Base-by-base conservation (phyloP, 2,888 invertebrate genomes). In the Cataglyphis altisquamis region DNA sequence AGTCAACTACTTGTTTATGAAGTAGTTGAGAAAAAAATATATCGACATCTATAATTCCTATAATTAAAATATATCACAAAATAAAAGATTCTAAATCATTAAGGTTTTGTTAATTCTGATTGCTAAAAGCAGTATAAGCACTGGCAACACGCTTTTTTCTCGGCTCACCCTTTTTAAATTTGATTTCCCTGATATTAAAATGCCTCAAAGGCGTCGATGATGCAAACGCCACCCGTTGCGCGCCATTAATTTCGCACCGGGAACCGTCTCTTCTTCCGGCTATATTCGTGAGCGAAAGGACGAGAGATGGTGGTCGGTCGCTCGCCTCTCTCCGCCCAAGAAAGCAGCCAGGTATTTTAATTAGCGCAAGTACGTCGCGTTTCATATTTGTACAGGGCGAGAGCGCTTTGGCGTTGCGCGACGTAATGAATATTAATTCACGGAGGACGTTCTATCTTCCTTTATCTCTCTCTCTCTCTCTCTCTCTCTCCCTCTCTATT, bases 391-490 rank as follows among this genome's bases (percentile, higher is more conserved):
- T 88, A 87, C 86, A 80, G 84, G 72, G 78, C 88, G 60, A 84
- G 83, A 85, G 84, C 81, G 86, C 92, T 91, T 86, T 89, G 87
- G 87, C 87, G 87, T 82, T 88, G 87, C 89, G 83, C 88, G 90
- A 84, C 87, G 91, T 91, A 92, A 93, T 93, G 92, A 93, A 93
- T 93, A 93, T 93, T 93, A 93, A 93, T 93, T 92, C 91, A 87
- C 88, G 88, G 85, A 68, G 82, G 85, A 83, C 84, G 84, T 85
- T 75, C 85, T 25, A 25, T 25, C 25, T 25, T 21, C 21, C n/a
- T n/a, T n/a, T 52, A 8, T 39, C 36, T 39, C 57, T 25, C 85
- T 48, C 73, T 75, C 67, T 70, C 66, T 70, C 82, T 68, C 5
- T 45, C 18, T 48, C 18, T 18, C 4, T 48, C 2, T 48, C 48